Evolutionary conservation across 2,797 vertebrate genomes (phyloP), one percentile per base, ranked within the genome.

Genomic region (Percopsis omiscomaycus): DNA sequence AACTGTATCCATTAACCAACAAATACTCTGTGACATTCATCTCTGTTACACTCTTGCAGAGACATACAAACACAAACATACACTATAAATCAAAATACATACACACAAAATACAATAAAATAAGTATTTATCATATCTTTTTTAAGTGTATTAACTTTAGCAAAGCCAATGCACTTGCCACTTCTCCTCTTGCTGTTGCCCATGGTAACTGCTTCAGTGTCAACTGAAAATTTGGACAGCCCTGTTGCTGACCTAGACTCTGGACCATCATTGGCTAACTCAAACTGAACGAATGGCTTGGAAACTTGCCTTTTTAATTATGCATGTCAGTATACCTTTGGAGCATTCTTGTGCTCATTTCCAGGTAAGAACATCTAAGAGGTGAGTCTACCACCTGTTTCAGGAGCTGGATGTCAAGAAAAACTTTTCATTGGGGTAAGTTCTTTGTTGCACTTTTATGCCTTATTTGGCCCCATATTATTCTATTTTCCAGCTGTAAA

Each of bases 121-220:
- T 13, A n/a, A 3, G 13, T 6, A 42, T 29, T 51, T 59, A 42
- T 3, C 13, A 57, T n/a, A 42, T 0, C n/a, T 13, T 4, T 4
- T 12, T 14, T 3, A 42, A 15, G 9, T 57, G 0, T 49, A 55
- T 73, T 58, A 61, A 46, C 15, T 44, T 42, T 8, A 65, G 55
- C 16, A 67, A 64, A 68, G 64, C 56, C 74, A 75, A 81, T 73
- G 46, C 71, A 79, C 73, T 71, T 80, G 70, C 62, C 50, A 58
- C 11, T 37, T 28, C 32, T 53, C 12, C 53, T 32, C 3, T 22
- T 67, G 65, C 63, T 53, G 88, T 91, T 77, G 77, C 89, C 87
- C 53, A 62, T 77, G 75, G 89, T 89, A 91, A 92, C 91, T 81
- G 83, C 85, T 69, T 87, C 82, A 82, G 77, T 86, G 86, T 87